Evolutionary conservation across 2,797 vertebrate species (phyloP), one percentile per base, ranked within the genome.

Genomic region (Epinephelus malabaricus): DNA sequence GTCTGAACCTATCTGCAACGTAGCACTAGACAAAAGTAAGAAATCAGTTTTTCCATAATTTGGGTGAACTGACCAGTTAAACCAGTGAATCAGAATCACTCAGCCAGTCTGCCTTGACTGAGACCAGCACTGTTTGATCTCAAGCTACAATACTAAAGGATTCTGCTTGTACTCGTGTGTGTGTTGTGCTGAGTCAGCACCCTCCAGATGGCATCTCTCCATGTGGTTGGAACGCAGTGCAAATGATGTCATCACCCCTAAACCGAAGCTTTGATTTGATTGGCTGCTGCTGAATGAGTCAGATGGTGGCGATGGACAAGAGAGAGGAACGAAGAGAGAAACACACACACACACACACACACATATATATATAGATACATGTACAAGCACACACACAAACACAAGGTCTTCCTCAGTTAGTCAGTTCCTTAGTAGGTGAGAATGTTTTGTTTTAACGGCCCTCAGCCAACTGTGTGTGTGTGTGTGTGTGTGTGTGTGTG

Each of bases 171-270:
- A 17, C 27, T 30, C 69, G n/a, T 45, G 62, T 55, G 46, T 64
- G 82, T 68, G 61, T 79, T 86, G 47, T 93, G 92, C 92, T 90
- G 93, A 93, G 79, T 94, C 93, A 93, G 92, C 89, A 3, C 47
- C 76, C 68, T 88, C 88, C 93, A 94, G 93, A 94, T 93, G 93
- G 92, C 82, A 62, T 86, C 91, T 56, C 91, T 88, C 82, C 75
- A 74, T 89, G 90, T 66, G 81, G 79, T 86, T 87, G 89, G 81
- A 91, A 82, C 64, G 12, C 66, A 61, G 61, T 15, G 4, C 30
- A 1, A 54, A 87, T 89, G 86, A 92, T 91, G 90, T 90, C 92
- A 90, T 84, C 85, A 69, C 82, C 73, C 66, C 46, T 38, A 68
- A 78, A 83, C 54, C 15, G 11, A 73, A 63, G 69, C 79, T 82